phyloP scores from a whole-genome alignment of 2,113 vertebrate species.

The Prochilodus magdalenae region DNA sequence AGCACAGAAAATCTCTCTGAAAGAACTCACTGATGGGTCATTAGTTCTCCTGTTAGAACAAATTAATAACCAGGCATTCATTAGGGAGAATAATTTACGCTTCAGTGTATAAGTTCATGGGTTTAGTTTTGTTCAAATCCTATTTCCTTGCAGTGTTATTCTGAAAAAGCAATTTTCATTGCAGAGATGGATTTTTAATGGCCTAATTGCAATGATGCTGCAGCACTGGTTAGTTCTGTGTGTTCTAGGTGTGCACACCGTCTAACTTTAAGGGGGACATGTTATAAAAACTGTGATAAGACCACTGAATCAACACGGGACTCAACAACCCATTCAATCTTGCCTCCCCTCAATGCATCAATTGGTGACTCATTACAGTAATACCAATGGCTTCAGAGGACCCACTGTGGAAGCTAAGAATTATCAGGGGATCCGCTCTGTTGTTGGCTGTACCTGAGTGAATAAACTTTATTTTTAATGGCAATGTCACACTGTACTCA shows the following conservation, averaged over 20 bases:
- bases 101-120: not conserved
- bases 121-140: slow-evolving; percentile 20
- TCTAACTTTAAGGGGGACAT: not conserved
- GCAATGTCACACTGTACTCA: too few relatives aligned
- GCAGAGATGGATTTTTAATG: slow-evolving; percentile 1
- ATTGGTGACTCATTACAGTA: too few relatives aligned
- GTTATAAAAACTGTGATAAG: not conserved
- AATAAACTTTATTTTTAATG: too few relatives aligned
- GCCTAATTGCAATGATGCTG: slow-evolving; percentile 4
- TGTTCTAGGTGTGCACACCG: not conserved
- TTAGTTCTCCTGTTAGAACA: slow-evolving; percentile 20
- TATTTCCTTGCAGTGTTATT: not conserved
- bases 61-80: slow-evolving; percentile 20
- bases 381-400: too few relatives aligned
- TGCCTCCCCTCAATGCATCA: not conserved
- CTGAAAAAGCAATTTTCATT: slow-evolving; percentile 23
- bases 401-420: too few relatives aligned
- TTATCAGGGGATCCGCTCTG: too few relatives aligned
- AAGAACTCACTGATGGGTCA: not conserved
- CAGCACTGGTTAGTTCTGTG: not conserved
- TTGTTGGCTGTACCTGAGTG: too few relatives aligned
- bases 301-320: not conserved
- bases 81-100: slow-evolving; percentile 15
- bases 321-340: too few relatives aligned
- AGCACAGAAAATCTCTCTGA: not conserved